phyloP scores from a whole-genome alignment of 2,888 invertebrate genomes.

The Scelioninae gen. 2 region DNA sequence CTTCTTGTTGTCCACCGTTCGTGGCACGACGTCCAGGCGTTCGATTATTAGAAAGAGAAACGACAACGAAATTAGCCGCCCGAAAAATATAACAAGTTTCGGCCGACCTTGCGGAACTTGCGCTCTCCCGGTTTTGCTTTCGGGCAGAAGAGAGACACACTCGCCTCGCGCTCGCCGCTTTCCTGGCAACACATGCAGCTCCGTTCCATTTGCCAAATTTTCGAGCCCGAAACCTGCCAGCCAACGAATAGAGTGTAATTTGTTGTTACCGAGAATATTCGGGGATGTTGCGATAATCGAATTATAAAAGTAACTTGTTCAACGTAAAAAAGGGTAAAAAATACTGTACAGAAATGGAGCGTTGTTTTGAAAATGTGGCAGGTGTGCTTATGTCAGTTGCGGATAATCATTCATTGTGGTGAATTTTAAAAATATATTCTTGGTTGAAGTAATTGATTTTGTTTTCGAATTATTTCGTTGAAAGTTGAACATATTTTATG shows the following conservation, averaged over 20 bases:
- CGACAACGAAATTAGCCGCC: no score
- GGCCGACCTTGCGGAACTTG: slow-evolving; percentile 86
- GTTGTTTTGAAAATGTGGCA: neutral
- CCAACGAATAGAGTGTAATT: slow-evolving; percentile 13
- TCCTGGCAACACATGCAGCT: slow-evolving; percentile 97
- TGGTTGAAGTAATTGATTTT: no score
- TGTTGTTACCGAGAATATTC: no score
- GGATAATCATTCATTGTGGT: no score
- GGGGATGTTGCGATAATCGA: neutral
- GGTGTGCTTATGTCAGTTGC: neutral
- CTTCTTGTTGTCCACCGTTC: no score
- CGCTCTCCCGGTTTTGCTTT: slow-evolving; percentile 91
- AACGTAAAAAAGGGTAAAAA: neutral
- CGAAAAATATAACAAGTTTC: neutral
- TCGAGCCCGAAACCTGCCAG: slow-evolving; percentile 92
- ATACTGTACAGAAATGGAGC: no score
- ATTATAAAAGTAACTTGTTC: neutral
- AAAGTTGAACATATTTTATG: neutral
- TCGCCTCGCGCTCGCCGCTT: slow-evolving; percentile 92
- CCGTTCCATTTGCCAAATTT: slow-evolving; percentile 97
- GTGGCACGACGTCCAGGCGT: no score
- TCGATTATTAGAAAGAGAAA: no score
- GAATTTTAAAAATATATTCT: no score
- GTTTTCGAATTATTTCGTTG: no score
- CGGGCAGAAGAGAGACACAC: slow-evolving; percentile 91